Evolutionary conservation across 2,888 invertebrate genomes (phyloP), one percentile per base, ranked within the genome.

Genomic region (Drosophila hamatofila): DNA sequence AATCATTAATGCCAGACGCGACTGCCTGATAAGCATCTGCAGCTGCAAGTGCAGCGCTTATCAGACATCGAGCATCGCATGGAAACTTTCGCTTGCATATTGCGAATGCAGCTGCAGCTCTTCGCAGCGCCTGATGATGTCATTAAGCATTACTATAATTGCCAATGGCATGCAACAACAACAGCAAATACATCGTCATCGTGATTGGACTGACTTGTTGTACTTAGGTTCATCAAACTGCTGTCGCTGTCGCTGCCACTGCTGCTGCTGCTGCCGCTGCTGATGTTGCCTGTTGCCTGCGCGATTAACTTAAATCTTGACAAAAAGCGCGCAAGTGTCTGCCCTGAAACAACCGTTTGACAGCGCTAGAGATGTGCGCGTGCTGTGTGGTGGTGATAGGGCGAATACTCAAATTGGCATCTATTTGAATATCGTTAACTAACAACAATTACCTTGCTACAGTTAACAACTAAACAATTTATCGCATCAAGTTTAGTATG

Each of bases 321-420:
- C 89, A 88, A 89, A 83, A 88, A 75, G 58, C 80, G 80, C 83
- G 71, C 85, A 84, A 84, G 88, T 84, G 89, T 88, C 80, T 81
- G 74, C 54, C 48, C 46, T 56, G 52, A 51, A 42, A 44, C 44
- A 39, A 44, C 16, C 58, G 55, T 66, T 61, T 73, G 78, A 62
- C 74, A 65, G 39, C 55, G 35, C 65, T 66, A 71, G 70, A 62
- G 75, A 75, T 65, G 80, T 33, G 56, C 44, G 56, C 72, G 72
- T 72, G 65, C 30, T 51, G 42, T 35, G 6, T 5, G 14, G n/a
- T 44, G 30, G 11, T 30, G 39, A 39, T 56, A 58, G 4, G 9
- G 23, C 39, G 49, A 48, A 21, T 23, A 18, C 21, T 18, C 23
- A 18, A 27, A 49, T 41, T 33, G 6, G n/a, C 33, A 14, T n/a